Percentiles rank a stretch among this genome's conserved stretches.
These are phyloP conservation scores for Dinocampus coccinellae DNA, from an alignment of 2,888 invertebrate genomes.

Conservation along the genomic window DNA sequence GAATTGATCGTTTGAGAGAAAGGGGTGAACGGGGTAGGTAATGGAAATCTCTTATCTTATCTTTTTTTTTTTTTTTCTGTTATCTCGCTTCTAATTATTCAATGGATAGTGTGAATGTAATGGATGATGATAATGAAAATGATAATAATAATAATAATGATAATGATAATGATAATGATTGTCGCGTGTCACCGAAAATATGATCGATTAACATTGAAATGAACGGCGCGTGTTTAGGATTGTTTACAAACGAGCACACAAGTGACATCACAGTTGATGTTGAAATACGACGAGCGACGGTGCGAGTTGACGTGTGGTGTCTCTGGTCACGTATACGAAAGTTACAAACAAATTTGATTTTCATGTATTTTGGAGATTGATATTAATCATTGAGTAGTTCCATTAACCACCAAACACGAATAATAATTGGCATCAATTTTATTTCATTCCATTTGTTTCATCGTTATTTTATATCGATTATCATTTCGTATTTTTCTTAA, in stretches of 20 bases:
- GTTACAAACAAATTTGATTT: conserved; percentile 37
- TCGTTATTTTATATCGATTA: too few species aligned
- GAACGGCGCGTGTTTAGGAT: not conserved
- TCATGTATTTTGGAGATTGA: not conserved
- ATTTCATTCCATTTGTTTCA: too few species aligned
- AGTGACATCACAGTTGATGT: conserved; percentile 28
- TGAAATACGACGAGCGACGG: conserved; percentile 46
- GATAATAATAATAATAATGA: not conserved
- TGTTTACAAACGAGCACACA: not conserved
- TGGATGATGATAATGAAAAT: not conserved
- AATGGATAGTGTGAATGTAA: not conserved
- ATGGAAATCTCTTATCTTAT: not conserved
- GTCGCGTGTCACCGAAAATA: not conserved
- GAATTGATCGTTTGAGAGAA: too few species aligned
- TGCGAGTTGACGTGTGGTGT: not conserved
- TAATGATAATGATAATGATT: not conserved
- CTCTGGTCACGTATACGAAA: conserved; percentile 34
- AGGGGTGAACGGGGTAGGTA: too few species aligned
- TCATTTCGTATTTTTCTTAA: too few species aligned
- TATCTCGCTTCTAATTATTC: not conserved
- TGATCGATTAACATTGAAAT: not conserved
- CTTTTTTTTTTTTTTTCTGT: not conserved
- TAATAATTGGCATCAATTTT: too few species aligned
- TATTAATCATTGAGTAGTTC: not conserved
- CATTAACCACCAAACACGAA: not conserved